phyloP scores from a whole-genome alignment of 2,888 invertebrate species.

The Cataglyphis altisquamis region DNA sequence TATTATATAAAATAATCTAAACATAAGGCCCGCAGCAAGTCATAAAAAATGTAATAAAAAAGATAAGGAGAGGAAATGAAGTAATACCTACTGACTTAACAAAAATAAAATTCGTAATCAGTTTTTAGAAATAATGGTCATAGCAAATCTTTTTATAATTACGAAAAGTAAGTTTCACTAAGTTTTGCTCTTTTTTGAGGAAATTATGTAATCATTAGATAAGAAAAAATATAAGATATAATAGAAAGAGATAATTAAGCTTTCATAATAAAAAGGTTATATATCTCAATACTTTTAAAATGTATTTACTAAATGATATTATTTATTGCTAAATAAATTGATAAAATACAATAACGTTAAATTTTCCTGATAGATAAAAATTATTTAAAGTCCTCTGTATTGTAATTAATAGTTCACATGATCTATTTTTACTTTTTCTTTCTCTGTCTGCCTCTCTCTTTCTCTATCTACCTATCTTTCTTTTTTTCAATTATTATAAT shows the following conservation, averaged over 20 bases:
- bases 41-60: background rate
- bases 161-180: background rate
- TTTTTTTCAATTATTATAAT: background rate
- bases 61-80: background rate
- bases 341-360: background rate
- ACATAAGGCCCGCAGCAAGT: background rate
- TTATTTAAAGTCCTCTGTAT: background rate
- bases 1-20: constrained; percentile 29
- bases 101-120: constrained; percentile 8
- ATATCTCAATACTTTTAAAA: background rate
- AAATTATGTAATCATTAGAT: background rate
- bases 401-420: background rate
- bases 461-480: background rate
- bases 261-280: background rate
- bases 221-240: background rate
- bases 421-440: background rate
- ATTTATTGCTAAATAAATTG: background rate
- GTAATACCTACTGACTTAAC: background rate
- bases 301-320: background rate
- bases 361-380: background rate
- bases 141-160: background rate
- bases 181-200: background rate
- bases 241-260: background rate
- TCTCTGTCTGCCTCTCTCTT: background rate
- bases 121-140: background rate